Conservation (phyloP, 2,797 vertebrate genomes). For the Peromyscus attwateri region DNA sequence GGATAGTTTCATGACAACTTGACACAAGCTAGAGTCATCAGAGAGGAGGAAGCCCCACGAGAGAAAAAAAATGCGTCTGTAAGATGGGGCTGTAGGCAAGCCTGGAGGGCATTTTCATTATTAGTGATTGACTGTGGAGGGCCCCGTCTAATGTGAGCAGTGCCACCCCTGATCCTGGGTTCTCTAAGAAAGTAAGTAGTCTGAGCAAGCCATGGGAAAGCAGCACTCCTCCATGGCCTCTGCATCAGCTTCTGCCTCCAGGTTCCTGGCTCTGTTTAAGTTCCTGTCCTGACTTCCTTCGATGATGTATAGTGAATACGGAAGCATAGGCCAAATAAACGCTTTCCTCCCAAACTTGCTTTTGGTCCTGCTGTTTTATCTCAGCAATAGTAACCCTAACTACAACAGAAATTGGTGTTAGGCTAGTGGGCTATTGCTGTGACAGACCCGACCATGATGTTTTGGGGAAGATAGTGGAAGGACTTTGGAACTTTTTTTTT, state of each 20-base stretch:
- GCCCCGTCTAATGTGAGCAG: background rate
- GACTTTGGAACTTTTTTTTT: background rate
- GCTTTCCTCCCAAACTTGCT: background rate
- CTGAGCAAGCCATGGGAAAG: background rate
- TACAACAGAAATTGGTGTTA: background rate
- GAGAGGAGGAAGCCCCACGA: no score
- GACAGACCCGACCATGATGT: no score
- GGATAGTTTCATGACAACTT: background rate
- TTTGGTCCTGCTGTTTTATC: background rate
- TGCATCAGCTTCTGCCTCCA: background rate
- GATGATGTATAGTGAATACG: background rate
- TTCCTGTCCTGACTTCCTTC: background rate
- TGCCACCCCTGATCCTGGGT: background rate
- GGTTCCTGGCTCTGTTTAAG: background rate
- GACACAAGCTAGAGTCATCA: background rate
- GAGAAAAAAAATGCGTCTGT: background rate
- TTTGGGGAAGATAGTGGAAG: background rate
- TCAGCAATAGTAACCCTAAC: background rate
- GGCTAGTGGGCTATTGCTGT: background rate
- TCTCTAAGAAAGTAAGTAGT: background rate
- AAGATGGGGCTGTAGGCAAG: background rate
- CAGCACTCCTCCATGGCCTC: background rate
- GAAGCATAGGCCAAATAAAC: background rate
- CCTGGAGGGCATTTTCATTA: background rate
- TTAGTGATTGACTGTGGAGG: background rate